These are phyloP conservation scores for Slavum lentiscoides DNA, from an alignment of 2,888 invertebrate species.

Conservation along the genomic window DNA sequence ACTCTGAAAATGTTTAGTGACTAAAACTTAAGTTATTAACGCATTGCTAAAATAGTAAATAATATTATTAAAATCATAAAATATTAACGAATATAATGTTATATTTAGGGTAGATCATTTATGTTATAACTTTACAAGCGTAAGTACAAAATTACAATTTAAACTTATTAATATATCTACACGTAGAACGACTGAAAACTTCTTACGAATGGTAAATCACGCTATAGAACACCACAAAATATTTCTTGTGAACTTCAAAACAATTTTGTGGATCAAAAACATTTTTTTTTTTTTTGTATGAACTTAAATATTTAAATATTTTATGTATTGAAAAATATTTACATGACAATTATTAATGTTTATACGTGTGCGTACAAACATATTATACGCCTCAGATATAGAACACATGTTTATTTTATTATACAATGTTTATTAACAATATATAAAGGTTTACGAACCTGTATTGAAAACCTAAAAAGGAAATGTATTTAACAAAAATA, in stretches of 20 bases:
- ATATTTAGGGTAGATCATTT: background rate
- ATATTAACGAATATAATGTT: background rate
- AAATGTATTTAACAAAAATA: background rate
- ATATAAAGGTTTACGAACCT: background rate
- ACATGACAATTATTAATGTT: background rate
- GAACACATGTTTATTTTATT: background rate
- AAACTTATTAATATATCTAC: background rate
- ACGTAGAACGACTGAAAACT: too few relatives aligned
- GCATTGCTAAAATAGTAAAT: background rate
- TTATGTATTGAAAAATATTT: background rate
- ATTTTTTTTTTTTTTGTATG: too few relatives aligned
- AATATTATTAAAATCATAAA: background rate
- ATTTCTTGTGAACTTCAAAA: background rate
- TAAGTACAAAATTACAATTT: background rate
- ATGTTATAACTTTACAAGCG: background rate
- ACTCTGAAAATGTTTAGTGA: background rate
- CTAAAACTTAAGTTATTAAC: conserved; percentile 7
- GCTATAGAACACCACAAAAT: too few relatives aligned
- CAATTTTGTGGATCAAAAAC: background rate
- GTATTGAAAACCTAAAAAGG: too few relatives aligned
- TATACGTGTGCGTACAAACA: too few relatives aligned
- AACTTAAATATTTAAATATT: background rate
- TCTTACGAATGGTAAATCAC: too few relatives aligned
- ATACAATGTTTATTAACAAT: background rate
- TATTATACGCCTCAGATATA: background rate